Percentiles rank a stretch among this genome's conserved stretches.
phyloP scores from a whole-genome alignment of 2,797 vertebrate genomes.

The Tamandua tetradactyla region DNA sequence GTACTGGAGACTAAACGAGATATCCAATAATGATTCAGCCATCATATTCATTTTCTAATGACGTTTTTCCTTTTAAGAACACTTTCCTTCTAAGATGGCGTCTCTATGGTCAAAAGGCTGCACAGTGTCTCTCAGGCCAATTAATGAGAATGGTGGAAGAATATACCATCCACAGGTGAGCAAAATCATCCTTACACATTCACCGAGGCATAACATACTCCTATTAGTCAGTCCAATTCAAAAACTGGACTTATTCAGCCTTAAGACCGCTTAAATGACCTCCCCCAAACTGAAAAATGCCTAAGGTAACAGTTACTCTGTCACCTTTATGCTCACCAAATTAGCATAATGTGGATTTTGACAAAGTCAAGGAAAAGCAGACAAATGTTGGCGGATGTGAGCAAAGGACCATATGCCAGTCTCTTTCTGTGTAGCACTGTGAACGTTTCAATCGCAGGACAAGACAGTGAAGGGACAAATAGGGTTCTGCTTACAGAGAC shows the following conservation, averaged over 20 bases:
- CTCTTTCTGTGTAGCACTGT: background rate
- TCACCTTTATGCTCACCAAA: background rate
- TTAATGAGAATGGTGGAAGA: background rate
- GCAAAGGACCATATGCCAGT: background rate
- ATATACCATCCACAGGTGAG: background rate
- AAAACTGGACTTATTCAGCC: background rate
- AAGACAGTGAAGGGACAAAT: background rate
- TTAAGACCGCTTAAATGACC: background rate
- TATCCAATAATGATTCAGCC: too few species aligned
- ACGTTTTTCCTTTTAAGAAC: background rate
- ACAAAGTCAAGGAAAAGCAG: background rate
- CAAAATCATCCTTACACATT: background rate
- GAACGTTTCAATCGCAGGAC: background rate
- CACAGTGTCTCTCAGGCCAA: background rate
- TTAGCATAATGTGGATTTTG: background rate
- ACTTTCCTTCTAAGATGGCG: background rate
- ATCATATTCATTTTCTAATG: too few species aligned
- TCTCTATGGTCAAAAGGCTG: background rate
- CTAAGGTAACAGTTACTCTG: background rate
- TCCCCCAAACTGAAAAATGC: background rate
- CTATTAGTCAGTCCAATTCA: background rate
- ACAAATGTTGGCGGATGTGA: background rate
- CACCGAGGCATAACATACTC: background rate
- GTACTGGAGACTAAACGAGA: too few species aligned
- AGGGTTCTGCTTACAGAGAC: background rate